Conservation (phyloP, 2,888 invertebrate species). For the Cactoblastis cactorum region DNA sequence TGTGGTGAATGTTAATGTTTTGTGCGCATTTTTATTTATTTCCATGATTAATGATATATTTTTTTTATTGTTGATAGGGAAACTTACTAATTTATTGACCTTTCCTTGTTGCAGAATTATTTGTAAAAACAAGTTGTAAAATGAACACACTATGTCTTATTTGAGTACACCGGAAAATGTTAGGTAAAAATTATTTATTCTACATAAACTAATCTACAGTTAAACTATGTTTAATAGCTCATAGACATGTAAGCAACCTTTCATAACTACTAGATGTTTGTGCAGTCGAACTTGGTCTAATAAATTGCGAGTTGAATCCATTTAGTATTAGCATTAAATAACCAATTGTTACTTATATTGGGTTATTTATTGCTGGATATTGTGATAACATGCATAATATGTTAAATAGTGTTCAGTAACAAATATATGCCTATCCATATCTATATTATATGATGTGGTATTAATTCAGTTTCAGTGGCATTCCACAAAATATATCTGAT, state of each 20-base stretch:
- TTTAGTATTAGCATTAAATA: too few relatives aligned
- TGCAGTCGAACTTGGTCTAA: too few relatives aligned
- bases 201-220: not conserved
- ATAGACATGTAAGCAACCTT: too few relatives aligned
- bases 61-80: constrained; percentile 59
- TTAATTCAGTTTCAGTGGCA: constrained; percentile 65
- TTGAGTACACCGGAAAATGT: constrained; percentile 77
- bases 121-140: constrained; percentile 60
- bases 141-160: constrained; percentile 76
- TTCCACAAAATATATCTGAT: constrained; percentile 75
- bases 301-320: too few relatives aligned
- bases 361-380: too few relatives aligned
- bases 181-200: constrained; percentile 45
- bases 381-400: too few relatives aligned
- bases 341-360: too few relatives aligned
- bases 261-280: too few relatives aligned
- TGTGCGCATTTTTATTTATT: constrained; percentile 21
- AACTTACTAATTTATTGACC: constrained; percentile 53
- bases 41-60: constrained; percentile 29
- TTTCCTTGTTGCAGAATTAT: constrained; percentile 46
- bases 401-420: too few relatives aligned
- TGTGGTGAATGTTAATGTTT: constrained; percentile 31
- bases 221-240: not conserved
- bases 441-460: not conserved
- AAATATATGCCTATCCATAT: too few relatives aligned